Conservation (phyloP, 2,888 invertebrate species). For the Eilema griseolum region DNA sequence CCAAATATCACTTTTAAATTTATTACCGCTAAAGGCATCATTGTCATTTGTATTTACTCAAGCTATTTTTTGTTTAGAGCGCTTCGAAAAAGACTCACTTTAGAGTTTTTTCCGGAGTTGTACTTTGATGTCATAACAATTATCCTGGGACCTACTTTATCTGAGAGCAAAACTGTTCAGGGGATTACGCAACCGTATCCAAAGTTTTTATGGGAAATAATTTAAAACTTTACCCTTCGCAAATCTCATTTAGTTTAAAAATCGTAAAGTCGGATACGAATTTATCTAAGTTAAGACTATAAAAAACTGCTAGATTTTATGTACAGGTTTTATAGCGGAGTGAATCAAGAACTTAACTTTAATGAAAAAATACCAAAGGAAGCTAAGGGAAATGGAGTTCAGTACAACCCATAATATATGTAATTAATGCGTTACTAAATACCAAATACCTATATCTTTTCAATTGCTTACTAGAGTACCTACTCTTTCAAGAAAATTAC, state of each 20-base stretch:
- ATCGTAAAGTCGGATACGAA: slow-evolving; percentile 30
- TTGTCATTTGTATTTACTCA: too few species aligned
- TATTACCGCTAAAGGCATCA: too few species aligned
- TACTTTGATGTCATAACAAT: neutral
- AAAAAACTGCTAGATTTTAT: neutral
- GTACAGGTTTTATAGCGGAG: neutral
- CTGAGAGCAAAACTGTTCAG: slow-evolving; percentile 25
- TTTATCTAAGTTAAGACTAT: slow-evolving; percentile 12
- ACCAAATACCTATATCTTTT: too few species aligned
- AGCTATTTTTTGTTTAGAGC: too few species aligned
- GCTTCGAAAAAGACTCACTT: too few species aligned
- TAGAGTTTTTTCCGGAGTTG: neutral
- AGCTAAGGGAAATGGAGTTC: neutral
- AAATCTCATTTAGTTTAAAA: slow-evolving; percentile 39
- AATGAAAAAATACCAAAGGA: neutral
- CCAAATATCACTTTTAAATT: too few species aligned
- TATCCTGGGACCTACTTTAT: neutral
- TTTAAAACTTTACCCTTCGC: slow-evolving; percentile 37
- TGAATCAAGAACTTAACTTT: neutral
- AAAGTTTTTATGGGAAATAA: slow-evolving; percentile 36
- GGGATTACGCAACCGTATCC: slow-evolving; percentile 18
- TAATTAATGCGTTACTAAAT: too few species aligned
- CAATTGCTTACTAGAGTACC: too few species aligned
- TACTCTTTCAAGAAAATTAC: too few species aligned
- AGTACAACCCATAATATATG: neutral